Conservation (phyloP, 1,140 invertebrate genomes). For the Zeugodacus cucurbitae region DNA sequence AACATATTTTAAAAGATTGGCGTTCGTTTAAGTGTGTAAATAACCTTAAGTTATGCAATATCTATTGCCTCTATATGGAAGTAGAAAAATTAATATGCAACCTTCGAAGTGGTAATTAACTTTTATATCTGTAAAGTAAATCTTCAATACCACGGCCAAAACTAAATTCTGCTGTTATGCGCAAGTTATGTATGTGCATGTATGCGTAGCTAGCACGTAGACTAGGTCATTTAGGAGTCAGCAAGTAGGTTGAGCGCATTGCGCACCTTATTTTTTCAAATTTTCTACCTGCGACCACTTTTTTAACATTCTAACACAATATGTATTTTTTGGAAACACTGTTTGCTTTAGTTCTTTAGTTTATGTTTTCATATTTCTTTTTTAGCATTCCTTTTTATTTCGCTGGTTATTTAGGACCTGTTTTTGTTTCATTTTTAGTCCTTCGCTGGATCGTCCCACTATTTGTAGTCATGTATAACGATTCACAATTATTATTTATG, state of each 20-base stretch:
- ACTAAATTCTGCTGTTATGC: not conserved
- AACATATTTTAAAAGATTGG: not conserved
- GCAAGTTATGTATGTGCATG: not conserved
- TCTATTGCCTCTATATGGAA: slow-evolving; percentile 54
- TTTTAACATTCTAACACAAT: not conserved
- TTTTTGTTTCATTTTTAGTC: not conserved
- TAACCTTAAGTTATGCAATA: slow-evolving; percentile 54
- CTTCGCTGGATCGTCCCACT: not conserved
- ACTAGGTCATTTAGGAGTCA: not conserved
- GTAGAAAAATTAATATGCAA: slow-evolving; percentile 65
- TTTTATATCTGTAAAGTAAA: not conserved
- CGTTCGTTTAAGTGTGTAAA: not conserved
- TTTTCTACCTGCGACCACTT: not conserved
- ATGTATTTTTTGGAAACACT: not conserved
- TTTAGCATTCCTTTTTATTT: not conserved
- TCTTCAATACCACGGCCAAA: not conserved
- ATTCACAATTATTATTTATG: not conserved
- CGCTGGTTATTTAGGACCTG: not conserved
- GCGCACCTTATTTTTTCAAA: not conserved
- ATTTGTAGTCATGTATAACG: not conserved
- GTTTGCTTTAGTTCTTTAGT: not conserved
- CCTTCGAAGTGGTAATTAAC: slow-evolving; percentile 56
- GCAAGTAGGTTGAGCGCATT: not conserved
- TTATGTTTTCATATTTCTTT: not conserved
- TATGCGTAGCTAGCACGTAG: not conserved